Percentiles rank a stretch among this genome's conserved stretches.
These are phyloP conservation scores for Equus przewalskii DNA, from an alignment of 2,113 vertebrate genomes.

Conservation along the genomic window DNA sequence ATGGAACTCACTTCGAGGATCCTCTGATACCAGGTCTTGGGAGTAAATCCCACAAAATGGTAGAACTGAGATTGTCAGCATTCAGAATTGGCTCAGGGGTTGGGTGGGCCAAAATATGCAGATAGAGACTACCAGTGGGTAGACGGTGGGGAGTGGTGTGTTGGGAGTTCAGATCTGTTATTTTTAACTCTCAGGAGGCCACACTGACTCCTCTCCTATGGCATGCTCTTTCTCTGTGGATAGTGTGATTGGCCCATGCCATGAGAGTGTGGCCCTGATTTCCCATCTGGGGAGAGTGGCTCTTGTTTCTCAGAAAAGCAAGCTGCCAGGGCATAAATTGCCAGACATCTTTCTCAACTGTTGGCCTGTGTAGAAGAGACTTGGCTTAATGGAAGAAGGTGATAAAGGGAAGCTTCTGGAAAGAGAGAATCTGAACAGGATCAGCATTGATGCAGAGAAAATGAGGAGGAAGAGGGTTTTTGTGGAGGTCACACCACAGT, in stretches of 20 bases:
- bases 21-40: not conserved
- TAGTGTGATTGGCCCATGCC: not conserved
- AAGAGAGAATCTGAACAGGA: not conserved
- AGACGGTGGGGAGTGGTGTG: not conserved
- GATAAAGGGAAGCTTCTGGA: not conserved
- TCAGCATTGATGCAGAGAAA: not conserved
- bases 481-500: too few relatives aligned
- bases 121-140: not conserved
- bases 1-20: not conserved
- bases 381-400: not conserved
- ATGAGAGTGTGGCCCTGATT: not conserved
- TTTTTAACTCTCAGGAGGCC: not conserved
- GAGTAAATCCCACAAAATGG: not conserved
- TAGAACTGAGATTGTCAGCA: not conserved
- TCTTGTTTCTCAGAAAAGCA: constrained; percentile 39
- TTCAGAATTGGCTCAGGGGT: not conserved
- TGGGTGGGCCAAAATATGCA: not conserved
- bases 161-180: not conserved
- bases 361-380: not conserved
- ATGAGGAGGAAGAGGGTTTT: not conserved
- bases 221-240: not conserved
- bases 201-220: not conserved
- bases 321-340: not conserved
- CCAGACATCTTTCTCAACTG: not conserved
- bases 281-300: not conserved